Conservation (phyloP, 2,113 vertebrate genomes). For the chimpanzee (Pan troglodytes) region DNA sequence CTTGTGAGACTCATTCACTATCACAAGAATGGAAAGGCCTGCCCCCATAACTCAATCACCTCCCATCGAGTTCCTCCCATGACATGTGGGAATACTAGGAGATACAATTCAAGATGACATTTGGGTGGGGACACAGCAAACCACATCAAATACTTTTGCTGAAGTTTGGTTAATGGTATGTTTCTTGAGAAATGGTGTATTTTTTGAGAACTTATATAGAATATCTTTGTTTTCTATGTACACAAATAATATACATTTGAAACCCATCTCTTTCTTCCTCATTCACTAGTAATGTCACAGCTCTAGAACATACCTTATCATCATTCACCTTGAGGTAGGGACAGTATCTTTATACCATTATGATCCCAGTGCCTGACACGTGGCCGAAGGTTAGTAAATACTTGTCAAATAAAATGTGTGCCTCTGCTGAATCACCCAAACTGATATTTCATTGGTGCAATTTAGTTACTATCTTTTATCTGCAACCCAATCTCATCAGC, state of each 20-base stretch:
- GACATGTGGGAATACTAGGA: no score
- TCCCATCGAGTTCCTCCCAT: no score
- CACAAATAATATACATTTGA: not conserved
- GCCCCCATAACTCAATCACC: no score
- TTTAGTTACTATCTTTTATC: not conserved
- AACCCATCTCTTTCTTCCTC: not conserved
- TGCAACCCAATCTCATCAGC: not conserved
- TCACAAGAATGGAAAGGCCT: no score
- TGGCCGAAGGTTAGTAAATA: not conserved
- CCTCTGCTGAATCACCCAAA: not conserved
- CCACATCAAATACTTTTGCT: not conserved
- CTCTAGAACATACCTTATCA: not conserved
- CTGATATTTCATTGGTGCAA: not conserved
- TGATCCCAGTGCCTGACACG: not conserved
- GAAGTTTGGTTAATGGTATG: not conserved
- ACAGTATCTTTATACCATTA: not conserved
- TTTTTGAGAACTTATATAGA: not conserved
- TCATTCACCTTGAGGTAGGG: not conserved
- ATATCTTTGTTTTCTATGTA: not conserved
- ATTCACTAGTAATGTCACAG: not conserved
- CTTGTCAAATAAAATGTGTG: not conserved
- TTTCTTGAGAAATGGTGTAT: conserved; percentile 17
- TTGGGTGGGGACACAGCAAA: no score
- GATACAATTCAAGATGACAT: no score
- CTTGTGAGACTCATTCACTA: no score